phyloP scores from a whole-genome alignment of 2,888 invertebrate species.

The Petrolisthes cinctipes region DNA sequence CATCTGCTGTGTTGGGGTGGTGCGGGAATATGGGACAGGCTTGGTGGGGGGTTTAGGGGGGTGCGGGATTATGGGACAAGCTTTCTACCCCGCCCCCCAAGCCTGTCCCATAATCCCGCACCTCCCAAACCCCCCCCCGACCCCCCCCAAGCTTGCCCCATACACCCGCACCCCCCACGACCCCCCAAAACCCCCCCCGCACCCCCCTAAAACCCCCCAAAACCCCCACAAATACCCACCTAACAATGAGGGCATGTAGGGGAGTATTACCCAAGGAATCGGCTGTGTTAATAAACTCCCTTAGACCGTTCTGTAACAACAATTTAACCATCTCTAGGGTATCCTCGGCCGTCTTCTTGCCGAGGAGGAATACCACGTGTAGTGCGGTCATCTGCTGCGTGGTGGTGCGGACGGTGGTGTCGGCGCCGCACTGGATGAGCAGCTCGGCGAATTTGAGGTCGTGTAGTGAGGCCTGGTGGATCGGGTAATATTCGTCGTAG shows the following conservation, averaged over 20 bases:
- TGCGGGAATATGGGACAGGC: too few relatives aligned
- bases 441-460: constrained; percentile 77
- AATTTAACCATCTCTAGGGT: constrained; percentile 79
- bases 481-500: constrained; percentile 83
- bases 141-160: background rate
- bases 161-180: background rate
- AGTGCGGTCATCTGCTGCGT: constrained; percentile 78
- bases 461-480: constrained; percentile 81
- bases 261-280: constrained; percentile 82
- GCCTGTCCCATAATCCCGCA: too few relatives aligned
- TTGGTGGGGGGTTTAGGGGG: too few relatives aligned
- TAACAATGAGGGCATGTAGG: constrained; percentile 76
- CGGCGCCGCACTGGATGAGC: constrained; percentile 76
- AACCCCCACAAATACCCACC: constrained; percentile 67
- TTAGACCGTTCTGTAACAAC: constrained; percentile 79
- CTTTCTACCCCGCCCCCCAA: too few relatives aligned
- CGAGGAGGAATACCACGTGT: constrained; percentile 75
- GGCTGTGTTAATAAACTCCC: constrained; percentile 80
- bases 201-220: too few relatives aligned
- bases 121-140: background rate
- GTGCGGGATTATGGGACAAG: too few relatives aligned
- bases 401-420: constrained; percentile 78
- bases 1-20: constrained; percentile 81
- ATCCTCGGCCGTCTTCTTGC: constrained; percentile 79
- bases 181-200: background rate